Evolutionary conservation across 2,888 invertebrate genomes (phyloP).

Genomic region (Hipparchia semele): DNA sequence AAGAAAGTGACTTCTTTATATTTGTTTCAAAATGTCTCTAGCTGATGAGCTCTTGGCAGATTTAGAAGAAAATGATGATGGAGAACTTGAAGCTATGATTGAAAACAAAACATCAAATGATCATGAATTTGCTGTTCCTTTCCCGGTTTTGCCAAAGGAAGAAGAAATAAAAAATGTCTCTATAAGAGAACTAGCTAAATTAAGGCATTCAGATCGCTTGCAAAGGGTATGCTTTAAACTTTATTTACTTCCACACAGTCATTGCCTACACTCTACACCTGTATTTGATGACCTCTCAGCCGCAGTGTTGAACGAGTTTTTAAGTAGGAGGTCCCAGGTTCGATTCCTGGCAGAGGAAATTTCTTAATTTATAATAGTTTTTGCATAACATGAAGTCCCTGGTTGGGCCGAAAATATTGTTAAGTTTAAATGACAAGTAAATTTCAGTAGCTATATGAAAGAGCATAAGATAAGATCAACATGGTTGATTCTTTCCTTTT

Average conservation of each 20-base stretch:
- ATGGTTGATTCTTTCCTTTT: too few relatives aligned
- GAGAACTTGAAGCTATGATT: constrained; percentile 84
- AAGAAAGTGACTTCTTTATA: background rate
- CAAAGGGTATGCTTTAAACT: constrained; percentile 65
- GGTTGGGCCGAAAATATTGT: too few relatives aligned
- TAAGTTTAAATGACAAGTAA: too few relatives aligned
- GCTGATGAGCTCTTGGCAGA: constrained; percentile 99
- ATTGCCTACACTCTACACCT: too few relatives aligned
- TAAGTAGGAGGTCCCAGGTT: too few relatives aligned
- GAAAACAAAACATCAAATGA: constrained; percentile 74
- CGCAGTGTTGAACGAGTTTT: too few relatives aligned
- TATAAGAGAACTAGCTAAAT: constrained; percentile 94
- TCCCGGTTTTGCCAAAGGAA: constrained; percentile 79
- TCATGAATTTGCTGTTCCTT: constrained; percentile 72
- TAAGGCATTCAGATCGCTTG: constrained; percentile 91
- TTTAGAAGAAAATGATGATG: constrained; percentile 95
- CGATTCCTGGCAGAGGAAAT: too few relatives aligned
- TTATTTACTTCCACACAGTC: background rate
- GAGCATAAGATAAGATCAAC: too few relatives aligned
- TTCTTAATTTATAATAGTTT: too few relatives aligned
- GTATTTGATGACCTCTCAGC: too few relatives aligned
- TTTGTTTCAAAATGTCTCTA: constrained; percentile 89
- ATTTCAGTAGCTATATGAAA: too few relatives aligned
- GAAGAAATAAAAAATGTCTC: constrained; percentile 88
- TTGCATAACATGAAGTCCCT: too few relatives aligned